phyloP scores from a whole-genome alignment of 2,113 vertebrate species.

The Miniopterus natalensis region DNA sequence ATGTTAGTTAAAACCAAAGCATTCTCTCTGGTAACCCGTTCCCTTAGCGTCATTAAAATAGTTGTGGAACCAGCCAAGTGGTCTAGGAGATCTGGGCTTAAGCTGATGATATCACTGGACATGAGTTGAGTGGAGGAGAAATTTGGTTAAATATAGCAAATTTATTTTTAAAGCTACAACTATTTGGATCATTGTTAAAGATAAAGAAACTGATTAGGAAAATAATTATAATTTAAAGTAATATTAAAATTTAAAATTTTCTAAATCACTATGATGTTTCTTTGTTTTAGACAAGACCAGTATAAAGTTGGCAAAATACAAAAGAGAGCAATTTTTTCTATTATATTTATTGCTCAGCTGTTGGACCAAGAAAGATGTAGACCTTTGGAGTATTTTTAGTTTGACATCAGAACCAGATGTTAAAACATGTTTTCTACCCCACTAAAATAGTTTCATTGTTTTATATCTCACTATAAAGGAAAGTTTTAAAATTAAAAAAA shows the following conservation, averaged over 20 bases:
- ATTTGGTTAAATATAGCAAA: slow-evolving; percentile 16
- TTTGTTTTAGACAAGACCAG: slow-evolving; percentile 45
- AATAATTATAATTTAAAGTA: slow-evolving; percentile 38
- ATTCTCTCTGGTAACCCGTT: neutral
- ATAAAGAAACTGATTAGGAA: slow-evolving; percentile 49
- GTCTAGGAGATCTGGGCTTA: slow-evolving; percentile 12
- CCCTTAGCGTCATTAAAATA: neutral
- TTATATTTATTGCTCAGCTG: slow-evolving; percentile 44
- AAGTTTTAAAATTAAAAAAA: slow-evolving; percentile 53
- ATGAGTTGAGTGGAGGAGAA: slow-evolving; percentile 13
- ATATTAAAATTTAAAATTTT: slow-evolving; percentile 54
- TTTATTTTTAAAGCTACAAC: slow-evolving; percentile 40
- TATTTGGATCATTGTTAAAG: slow-evolving; percentile 33
- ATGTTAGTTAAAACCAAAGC: slow-evolving; percentile 39
- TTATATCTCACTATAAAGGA: slow-evolving; percentile 41
- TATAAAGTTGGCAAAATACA: slow-evolving; percentile 43
- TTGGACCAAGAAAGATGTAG: slow-evolving; percentile 34
- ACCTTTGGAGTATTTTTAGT: slow-evolving; percentile 64
- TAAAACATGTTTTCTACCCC: neutral
- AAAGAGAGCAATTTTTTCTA: neutral
- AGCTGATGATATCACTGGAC: neutral
- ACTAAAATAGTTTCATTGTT: slow-evolving; percentile 20
- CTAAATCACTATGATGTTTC: neutral
- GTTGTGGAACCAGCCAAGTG: neutral
- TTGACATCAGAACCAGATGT: slow-evolving; percentile 68